phyloP scores from a whole-genome alignment of 2,113 vertebrate species.

The Myotis lucifugus region DNA sequence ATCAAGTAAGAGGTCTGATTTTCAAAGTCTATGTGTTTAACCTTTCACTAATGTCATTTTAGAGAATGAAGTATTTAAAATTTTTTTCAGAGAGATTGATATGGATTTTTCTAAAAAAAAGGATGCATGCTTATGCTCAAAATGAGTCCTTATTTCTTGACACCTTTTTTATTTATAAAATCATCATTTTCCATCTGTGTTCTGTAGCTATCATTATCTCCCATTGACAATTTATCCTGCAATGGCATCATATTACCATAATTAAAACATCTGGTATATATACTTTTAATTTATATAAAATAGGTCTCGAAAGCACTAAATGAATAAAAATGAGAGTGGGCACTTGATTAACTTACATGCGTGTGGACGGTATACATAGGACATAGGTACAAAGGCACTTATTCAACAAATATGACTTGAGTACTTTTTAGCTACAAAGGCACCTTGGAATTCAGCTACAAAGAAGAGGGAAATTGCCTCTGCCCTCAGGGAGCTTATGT shows the following conservation, averaged over 20 bases:
- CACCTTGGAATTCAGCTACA: neutral
- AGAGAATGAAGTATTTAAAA: neutral
- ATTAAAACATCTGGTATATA: neutral
- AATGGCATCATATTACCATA: neutral
- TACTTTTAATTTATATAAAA: slow-evolving; percentile 16
- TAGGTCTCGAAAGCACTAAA: neutral
- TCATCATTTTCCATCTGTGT: neutral
- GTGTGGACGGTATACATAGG: neutral
- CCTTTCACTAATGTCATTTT: neutral
- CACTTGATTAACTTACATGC: neutral
- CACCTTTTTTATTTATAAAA: neutral
- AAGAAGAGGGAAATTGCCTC: neutral
- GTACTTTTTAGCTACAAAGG: neutral
- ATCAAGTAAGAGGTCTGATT: neutral
- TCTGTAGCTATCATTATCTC: neutral
- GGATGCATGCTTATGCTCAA: neutral
- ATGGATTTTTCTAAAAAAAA: neutral
- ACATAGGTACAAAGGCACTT: neutral
- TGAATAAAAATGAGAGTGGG: neutral
- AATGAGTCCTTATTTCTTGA: neutral
- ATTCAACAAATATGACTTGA: neutral
- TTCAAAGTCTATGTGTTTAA: neutral
- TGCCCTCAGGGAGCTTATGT: neutral
- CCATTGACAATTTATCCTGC: neutral
- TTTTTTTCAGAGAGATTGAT: neutral